Conservation (phyloP, 2,888 invertebrate species). For the Seladonia tumulorum region DNA sequence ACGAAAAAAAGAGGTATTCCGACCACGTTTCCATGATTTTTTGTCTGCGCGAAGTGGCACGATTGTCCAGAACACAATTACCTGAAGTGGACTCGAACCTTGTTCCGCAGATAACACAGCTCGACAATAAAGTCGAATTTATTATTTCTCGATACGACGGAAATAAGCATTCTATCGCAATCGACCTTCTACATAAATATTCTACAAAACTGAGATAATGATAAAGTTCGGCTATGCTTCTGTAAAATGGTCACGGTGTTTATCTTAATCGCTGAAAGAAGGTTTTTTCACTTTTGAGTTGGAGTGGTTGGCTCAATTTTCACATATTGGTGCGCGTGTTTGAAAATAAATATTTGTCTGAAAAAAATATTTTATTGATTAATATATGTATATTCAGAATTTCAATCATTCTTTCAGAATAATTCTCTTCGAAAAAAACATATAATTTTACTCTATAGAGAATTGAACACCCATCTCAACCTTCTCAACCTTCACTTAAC, state of each 20-base stretch:
- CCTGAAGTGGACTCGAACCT: constrained; percentile 53
- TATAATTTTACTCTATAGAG: too few relatives aligned
- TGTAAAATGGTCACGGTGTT: background rate
- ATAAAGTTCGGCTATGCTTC: background rate
- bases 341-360: too few relatives aligned
- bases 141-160: constrained; percentile 8
- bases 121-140: constrained; percentile 26
- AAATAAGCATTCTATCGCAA: constrained; percentile 22
- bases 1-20: background rate
- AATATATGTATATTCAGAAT: too few relatives aligned
- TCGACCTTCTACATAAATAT: constrained; percentile 16
- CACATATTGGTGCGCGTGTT: too few relatives aligned
- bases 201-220: background rate
- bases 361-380: too few relatives aligned
- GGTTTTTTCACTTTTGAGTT: too few relatives aligned
- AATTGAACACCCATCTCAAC: too few relatives aligned
- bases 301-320: too few relatives aligned
- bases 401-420: too few relatives aligned
- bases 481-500: too few relatives aligned
- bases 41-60: constrained; percentile 9
- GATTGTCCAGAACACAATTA: constrained; percentile 59
- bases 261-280: background rate
- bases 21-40: background rate
- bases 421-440: too few relatives aligned
- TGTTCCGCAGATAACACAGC: constrained; percentile 49